phyloP scores from a whole-genome alignment of 2,113 vertebrate genomes.

The Chionodraco myersi region DNA sequence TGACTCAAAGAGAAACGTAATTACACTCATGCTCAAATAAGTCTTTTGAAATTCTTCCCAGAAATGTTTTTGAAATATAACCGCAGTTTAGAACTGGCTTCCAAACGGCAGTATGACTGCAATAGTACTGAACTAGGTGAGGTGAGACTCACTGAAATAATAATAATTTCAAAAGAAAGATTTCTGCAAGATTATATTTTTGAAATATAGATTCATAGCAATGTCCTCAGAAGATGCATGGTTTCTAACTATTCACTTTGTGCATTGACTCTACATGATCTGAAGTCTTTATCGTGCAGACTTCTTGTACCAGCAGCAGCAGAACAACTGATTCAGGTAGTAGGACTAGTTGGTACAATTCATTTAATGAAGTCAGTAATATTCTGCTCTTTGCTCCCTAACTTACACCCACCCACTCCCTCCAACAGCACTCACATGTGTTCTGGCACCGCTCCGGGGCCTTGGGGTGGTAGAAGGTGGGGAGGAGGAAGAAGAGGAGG shows the following conservation, averaged over 20 bases:
- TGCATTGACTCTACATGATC: neutral
- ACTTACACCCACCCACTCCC: conserved; percentile 53
- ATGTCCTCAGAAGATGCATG: neutral
- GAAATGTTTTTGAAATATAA: neutral
- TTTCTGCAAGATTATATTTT: neutral
- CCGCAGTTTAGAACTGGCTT: neutral
- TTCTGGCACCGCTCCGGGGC: conserved; percentile 77
- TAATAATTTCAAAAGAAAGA: neutral
- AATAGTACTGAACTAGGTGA: neutral
- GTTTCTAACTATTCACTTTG: too few relatives aligned
- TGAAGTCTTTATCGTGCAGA: neutral
- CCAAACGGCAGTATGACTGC: neutral
- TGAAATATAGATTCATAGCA: neutral
- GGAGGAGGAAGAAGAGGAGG: conserved; percentile 24
- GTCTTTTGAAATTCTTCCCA: neutral
- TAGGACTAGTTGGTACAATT: conserved; percentile 44
- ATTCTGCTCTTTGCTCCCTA: conserved; percentile 45
- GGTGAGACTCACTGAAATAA: neutral
- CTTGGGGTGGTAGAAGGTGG: conserved; percentile 53
- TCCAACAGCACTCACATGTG: conserved; percentile 56
- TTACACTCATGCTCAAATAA: neutral
- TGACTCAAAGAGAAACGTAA: conserved; percentile 28
- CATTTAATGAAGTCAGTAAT: conserved; percentile 62
- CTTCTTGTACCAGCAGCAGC: neutral
- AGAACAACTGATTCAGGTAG: neutral